Evolutionary conservation across 2,888 invertebrate genomes (phyloP), one percentile per base, ranked within the genome.

Genomic region (Dolichomitus sp.): DNA sequence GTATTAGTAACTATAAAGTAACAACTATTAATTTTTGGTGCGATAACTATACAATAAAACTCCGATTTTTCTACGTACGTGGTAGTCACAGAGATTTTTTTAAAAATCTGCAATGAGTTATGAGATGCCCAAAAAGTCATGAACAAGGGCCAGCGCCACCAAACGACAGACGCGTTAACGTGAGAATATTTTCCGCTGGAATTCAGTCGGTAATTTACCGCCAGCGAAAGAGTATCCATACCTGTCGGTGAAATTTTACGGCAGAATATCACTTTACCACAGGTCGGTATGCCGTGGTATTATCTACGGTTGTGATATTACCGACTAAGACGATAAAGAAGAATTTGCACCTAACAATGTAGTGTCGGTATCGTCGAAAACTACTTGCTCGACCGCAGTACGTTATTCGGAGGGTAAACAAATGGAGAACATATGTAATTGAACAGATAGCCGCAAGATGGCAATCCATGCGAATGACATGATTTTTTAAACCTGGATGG

Each of bases 301-400:
- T 73, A 81, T 42, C 81, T n/a, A 69, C 77, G 0, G 77, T 52
- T 17, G 61, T 4, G 0, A 17, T 48, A 11, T 66, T 73, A 73
- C 76, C 81, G 42, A 42, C 66, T 4, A 23, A 33, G 1, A 23
- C 1, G 52, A 9, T 59, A 68, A 66, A 0, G 45, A n/a, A 42
- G 23, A 52, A n/a, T n/a, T 30, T n/a, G 30, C 4, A 42, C 50
- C n/a, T 11, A 0, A 7, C 37, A 23, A 6, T 0, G 5, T 12
- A 6, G 11, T 0, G 52, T 65, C 65, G 70, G 23, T 76, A 72
- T 40, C 1, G 27, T 33, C 54, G 80, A 19, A 11, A 50, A 65
- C 14, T 17, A 23, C 2, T n/a, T n/a, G 1, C 0, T 61, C 61
- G 33, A 33, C 33, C 19, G 33, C 48, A 6, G 23, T 23, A 48